A percentile compares a stretch with the other conserved stretches of the same genome.
phyloP scores from a whole-genome alignment of 2,797 vertebrate genomes.

The Parauchenoglanis ngamensis region DNA sequence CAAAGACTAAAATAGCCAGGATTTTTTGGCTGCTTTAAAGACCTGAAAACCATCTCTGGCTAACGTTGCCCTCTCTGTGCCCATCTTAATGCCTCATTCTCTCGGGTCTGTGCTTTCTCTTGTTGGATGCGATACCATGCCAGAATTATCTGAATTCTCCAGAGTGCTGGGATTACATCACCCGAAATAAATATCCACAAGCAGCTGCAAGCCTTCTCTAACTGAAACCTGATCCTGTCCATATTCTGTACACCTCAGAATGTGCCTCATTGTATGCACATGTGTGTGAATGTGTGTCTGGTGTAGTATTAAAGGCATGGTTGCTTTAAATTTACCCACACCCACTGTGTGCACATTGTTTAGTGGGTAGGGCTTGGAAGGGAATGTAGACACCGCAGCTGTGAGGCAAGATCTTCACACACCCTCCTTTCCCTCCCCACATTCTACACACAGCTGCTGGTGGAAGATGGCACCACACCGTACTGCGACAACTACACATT shows the following conservation, averaged over 20 bases:
- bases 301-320: conserved; percentile 42
- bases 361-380: conserved; percentile 31
- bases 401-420: conserved; percentile 21
- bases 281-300: conserved; percentile 9
- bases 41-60: neutral
- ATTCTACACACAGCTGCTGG: conserved; percentile 54
- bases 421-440: conserved; percentile 20
- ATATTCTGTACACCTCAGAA: conserved; percentile 37
- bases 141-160: conserved; percentile 73
- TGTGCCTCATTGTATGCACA: neutral
- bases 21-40: neutral
- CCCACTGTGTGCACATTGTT: conserved; percentile 36
- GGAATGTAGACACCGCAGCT: conserved; percentile 48
- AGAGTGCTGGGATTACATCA: conserved; percentile 73
- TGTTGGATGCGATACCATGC: neutral
- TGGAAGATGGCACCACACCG: conserved; percentile 10
- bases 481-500: neutral
- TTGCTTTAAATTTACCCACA: conserved; percentile 18
- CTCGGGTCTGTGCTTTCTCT: neutral
- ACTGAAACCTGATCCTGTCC: conserved; percentile 25
- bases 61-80: neutral
- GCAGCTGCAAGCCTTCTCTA: conserved; percentile 69
- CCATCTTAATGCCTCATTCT: neutral
- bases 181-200: conserved; percentile 65
- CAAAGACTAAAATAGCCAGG: neutral